These are phyloP conservation scores for Sigmodon hispidus DNA, from an alignment of 2,113 vertebrate genomes.

Conservation along the genomic window DNA sequence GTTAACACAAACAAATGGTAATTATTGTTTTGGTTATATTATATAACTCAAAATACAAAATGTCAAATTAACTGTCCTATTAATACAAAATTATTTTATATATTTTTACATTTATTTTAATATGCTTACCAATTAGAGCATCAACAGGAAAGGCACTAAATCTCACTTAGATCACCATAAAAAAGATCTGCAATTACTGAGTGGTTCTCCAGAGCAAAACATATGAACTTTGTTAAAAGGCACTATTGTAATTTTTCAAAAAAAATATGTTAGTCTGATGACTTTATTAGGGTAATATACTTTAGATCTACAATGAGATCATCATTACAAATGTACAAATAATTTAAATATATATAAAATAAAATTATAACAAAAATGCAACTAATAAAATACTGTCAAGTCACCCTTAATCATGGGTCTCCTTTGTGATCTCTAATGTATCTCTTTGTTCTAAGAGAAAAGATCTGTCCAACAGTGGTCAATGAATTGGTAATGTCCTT, in stretches of 20 bases:
- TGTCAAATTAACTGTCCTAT: not conserved
- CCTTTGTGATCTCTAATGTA: not conserved
- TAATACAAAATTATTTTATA: not conserved
- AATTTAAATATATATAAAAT: not conserved
- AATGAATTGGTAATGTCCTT: not conserved
- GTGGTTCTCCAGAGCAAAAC: not conserved
- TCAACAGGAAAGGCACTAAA: not conserved
- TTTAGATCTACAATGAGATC: not conserved
- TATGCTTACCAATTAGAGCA: not conserved
- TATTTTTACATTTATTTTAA: constrained; percentile 34
- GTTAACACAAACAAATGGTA: constrained; percentile 19
- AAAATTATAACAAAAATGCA: not conserved
- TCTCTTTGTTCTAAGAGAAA: not conserved
- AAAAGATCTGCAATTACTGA: not conserved
- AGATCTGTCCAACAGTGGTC: not conserved
- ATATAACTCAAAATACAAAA: constrained; percentile 44
- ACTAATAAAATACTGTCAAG: not conserved
- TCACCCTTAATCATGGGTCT: not conserved
- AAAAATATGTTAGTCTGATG: not conserved
- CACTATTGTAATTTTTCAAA: constrained; percentile 25
- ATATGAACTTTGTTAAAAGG: not conserved
- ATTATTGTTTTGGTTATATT: too few relatives aligned
- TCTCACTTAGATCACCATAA: constrained; percentile 10
- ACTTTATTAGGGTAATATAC: not conserved
- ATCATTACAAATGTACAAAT: not conserved